Evolutionary conservation across 2,888 invertebrate genomes (phyloP), one percentile per base, ranked within the genome.

Genomic region (Lamellibrachia columna): DNA sequence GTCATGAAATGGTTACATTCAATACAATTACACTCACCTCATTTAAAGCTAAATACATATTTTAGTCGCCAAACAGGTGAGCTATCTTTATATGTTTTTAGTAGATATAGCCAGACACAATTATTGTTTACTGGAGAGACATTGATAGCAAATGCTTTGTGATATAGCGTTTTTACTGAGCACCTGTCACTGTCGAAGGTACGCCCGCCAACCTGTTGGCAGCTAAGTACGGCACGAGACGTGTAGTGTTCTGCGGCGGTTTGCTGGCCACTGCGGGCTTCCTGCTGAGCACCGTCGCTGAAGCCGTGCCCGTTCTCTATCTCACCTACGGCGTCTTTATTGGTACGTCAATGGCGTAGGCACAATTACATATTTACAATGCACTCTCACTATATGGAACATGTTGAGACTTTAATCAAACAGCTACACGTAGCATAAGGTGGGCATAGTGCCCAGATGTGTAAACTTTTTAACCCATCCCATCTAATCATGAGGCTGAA

Each of bases 261-360:
- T 15, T 91, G 52, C 91, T 91, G 91, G 53, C 91, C 91, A 91
- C 91, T n/a, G 22, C 91, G 15, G 91, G 91, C 22, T 91, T 52
- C 91, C 15, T 91, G 40, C 52, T 53, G 11, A 91, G 91, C 28
- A 22, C 53, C 28, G 2, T 75, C 22, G 75, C 75, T 22, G 22
- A 22, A 22, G 15, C 75, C 6, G 75, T 75, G 15, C 75, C 11
- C 11, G 75, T 75, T 22, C 15, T 75, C 22, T 75, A 75, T n/a
- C 15, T 75, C 75, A 75, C 75, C 22, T 75, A 22, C 75, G 75
- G 75, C 75, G 6, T 75, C 22, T 75, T 75, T 75, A 75, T 75
- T 22, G 75, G 75, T 75, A 75, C 22, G 75, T 22, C 22, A 75
- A 22, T 22, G 75, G 22, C 75, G 22, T 22, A 75, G 15, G n/a